These are phyloP conservation scores for Cettia cetti DNA, from an alignment of 2,113 vertebrate species.

Conservation along the genomic window DNA sequence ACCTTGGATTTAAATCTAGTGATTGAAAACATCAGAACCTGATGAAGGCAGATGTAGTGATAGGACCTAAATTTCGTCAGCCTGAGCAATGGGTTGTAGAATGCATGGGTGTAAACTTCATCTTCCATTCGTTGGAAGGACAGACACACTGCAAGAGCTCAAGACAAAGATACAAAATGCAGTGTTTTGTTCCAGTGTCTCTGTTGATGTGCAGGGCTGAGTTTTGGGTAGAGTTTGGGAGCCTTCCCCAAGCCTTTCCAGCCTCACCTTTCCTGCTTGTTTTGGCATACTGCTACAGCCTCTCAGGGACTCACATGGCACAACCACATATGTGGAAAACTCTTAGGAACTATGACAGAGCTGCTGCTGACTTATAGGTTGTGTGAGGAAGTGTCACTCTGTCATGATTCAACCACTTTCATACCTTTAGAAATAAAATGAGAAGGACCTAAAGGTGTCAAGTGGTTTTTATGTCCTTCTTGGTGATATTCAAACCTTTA, in stretches of 20 bases:
- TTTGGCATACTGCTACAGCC: background rate
- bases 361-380: background rate
- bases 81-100: background rate
- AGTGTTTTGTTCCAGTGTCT: background rate
- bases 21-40: background rate
- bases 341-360: background rate
- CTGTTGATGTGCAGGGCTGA: background rate
- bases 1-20: background rate
- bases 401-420: background rate
- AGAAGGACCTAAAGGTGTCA: background rate
- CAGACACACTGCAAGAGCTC: background rate
- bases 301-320: background rate
- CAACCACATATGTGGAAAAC: accelerated
- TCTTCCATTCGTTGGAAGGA: background rate
- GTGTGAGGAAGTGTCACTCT: background rate
- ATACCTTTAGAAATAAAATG: background rate
- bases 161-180: accelerated
- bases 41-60: background rate
- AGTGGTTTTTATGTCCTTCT: background rate
- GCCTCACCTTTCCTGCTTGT: background rate
- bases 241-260: background rate
- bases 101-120: background rate
- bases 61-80: background rate
- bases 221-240: background rate
- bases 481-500: background rate